Base-by-base conservation (phyloP, 1,140 invertebrate species). In the Bombus difficillimus region DNA sequence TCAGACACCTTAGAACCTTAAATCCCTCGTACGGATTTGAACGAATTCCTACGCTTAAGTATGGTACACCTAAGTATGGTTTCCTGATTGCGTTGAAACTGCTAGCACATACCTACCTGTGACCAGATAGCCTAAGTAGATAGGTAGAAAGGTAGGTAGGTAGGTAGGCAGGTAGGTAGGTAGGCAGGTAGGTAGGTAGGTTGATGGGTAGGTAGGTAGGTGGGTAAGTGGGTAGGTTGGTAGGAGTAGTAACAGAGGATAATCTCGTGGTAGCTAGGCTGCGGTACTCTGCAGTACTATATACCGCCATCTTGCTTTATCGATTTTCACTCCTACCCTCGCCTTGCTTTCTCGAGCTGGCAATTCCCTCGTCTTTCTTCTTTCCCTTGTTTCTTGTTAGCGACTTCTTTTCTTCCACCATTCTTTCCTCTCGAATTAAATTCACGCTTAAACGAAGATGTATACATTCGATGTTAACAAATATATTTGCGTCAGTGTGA, bases 291-390 rank as follows among this genome's bases (percentile, higher is more conserved):
- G 92, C 92, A 92, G 92, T 92, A 93, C 87, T 89, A 76, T 90
- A 87, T 82, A 74, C 89, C 91, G 92, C 92, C 92, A 93, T 93
- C 89, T 93, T 93, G 92, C 86, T 93, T 92, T 92, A 93, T 93
- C 92, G 92, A 93, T 93, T 89, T 69, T 57, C 8, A 85, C 69
- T 82, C 71, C 72, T 76, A 62, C 78, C 34, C 62, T 34, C 62
- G 57, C 57, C 66, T 72, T 64, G 62, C 68, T 79, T 79, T 71
- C 66, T 82, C 43, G n/a, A 28, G 43, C 53, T 37, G 43, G 39
- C 69, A 34, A 41, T 59, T 88, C 64, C 39, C 53, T 32, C 57
- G 43, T n/a, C 28, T 59, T 64, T 66, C 68, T 53, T 83, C 74
- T n/a, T 37, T 59, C 22, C 25, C 69, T 25, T 69, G 12, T 41